Base-by-base conservation (phyloP, 2,113 vertebrate genomes). In the Forbesichthys agassizii region DNA sequence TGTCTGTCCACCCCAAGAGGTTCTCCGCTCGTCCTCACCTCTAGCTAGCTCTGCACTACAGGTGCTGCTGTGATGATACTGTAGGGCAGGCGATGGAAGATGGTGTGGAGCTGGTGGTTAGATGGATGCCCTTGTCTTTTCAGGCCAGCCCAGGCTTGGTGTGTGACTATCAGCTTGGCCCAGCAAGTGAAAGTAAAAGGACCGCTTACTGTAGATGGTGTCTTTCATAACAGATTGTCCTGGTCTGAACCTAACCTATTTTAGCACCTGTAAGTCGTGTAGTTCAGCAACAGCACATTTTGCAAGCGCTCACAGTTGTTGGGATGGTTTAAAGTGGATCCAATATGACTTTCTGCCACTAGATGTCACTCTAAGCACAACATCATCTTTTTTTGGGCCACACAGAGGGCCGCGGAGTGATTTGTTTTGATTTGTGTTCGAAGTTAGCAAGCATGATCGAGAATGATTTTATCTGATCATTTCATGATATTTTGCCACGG, bases 21-120 rank as follows among this genome's bases (percentile, higher is more conserved):
- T 64, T 57, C 57, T 5, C 11, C 54, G 14, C 57, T 46, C 46
- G 14, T 52, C 52, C n/a, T 20, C 67, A 60, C 27, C 7, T 49
- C 52, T 61, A 67, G 33, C 20, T 33, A 14, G 48, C 33, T 65
- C 51, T 16, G 36, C 36, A 42, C 36, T 27, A 27, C 36, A 8
- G 36, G 36, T 8, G 4, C 36, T 42, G 5, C 7, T 42, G 36
- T 8, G 36, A 74, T 79, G 64, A 76, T 27, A 27, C 27, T 27
- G 27, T 74, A 73, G 59, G 49, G 27, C 73, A 73, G 59, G 49
- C 66, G 81, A 79, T 52, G 11, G 18, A 1, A 18, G 36, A 70
- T 64, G 13, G 61, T 65, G 73, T 64, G 51, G 56, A 48, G 61
- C 33, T 47, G 65, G 56, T 36, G 36, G 56, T 5, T 46, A 10